Evolutionary conservation across 1,140 invertebrate genomes (phyloP).

Genomic region (Caenorhabditis brenneri): DNA sequence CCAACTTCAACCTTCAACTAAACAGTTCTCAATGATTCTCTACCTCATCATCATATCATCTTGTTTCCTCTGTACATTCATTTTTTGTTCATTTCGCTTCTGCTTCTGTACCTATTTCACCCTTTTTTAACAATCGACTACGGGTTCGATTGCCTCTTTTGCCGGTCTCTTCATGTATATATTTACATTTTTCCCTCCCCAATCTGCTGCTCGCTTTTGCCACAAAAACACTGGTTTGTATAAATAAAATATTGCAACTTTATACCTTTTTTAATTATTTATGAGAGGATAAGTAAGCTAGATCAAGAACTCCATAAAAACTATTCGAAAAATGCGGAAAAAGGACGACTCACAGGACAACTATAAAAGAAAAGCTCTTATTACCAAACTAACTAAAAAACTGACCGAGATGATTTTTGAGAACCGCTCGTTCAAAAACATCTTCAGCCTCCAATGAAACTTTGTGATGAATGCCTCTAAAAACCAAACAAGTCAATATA

Average conservation of each 20-base stretch:
- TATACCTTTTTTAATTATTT: not conserved
- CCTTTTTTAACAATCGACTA: slow-evolving; percentile 39
- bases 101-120: not conserved
- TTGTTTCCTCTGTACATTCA: not conserved
- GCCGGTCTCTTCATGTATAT: slow-evolving; percentile 19
- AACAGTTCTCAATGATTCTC: not conserved
- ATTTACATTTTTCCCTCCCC: not conserved
- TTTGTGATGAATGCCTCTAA: too few relatives aligned
- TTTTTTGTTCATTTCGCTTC: slow-evolving; percentile 15
- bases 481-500: too few relatives aligned
- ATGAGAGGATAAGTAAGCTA: too few relatives aligned
- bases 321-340: too few relatives aligned
- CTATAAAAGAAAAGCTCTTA: too few relatives aligned
- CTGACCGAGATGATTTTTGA: too few relatives aligned
- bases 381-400: too few relatives aligned
- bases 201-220: slow-evolving; percentile 37
- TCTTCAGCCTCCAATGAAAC: too few relatives aligned
- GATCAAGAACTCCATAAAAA: too few relatives aligned
- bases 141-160: slow-evolving; percentile 35
- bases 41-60: slow-evolving; percentile 3
- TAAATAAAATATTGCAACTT: slow-evolving; percentile 35
- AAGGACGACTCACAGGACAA: too few relatives aligned
- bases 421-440: too few relatives aligned
- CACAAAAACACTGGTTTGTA: slow-evolving; percentile 30
- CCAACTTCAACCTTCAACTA: slow-evolving; percentile 24